Evolutionary conservation across 92 coral and sea anemone genomes (phyloP).

Genomic region (Heliopora coerulea): DNA sequence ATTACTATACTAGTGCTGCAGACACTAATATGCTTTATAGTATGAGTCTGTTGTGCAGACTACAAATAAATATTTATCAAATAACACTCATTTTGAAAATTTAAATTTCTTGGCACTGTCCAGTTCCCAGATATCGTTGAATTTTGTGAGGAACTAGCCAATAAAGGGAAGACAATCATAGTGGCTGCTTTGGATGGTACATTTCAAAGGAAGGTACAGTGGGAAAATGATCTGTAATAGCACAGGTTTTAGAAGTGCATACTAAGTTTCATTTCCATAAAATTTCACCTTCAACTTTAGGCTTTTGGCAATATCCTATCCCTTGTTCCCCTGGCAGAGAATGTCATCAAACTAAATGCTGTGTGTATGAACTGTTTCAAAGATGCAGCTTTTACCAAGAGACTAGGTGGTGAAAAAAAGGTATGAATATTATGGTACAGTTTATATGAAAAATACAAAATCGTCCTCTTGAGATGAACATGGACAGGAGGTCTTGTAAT

Average conservation of each 20-base stretch:
- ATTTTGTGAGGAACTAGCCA: slow-evolving; percentile 96
- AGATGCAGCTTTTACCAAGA: slow-evolving; percentile 95
- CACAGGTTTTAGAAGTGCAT: not conserved
- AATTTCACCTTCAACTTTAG: slow-evolving; percentile 25
- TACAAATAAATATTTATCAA: too few relatives aligned
- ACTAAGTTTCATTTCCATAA: not conserved
- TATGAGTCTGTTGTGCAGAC: too few relatives aligned
- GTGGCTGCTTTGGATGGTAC: slow-evolving; percentile 99
- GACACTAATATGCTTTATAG: not conserved
- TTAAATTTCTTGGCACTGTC: too few relatives aligned
- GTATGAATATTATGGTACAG: too few relatives aligned
- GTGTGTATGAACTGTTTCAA: slow-evolving; percentile 98
- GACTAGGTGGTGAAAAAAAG: slow-evolving; percentile 80
- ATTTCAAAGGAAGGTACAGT: slow-evolving; percentile 77
- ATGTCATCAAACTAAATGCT: slow-evolving; percentile 96
- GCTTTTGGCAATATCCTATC: slow-evolving; percentile 82
- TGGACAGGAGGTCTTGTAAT: too few relatives aligned
- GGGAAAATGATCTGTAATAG: too few relatives aligned
- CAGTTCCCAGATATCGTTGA: slow-evolving; percentile 98
- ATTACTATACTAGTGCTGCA: too few relatives aligned
- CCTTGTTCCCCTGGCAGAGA: slow-evolving; percentile 91
- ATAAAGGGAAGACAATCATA: slow-evolving; percentile 81
- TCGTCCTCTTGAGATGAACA: too few relatives aligned
- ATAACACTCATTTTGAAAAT: too few relatives aligned
- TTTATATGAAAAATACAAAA: too few relatives aligned